Conservation (phyloP, 2,797 vertebrate species). For the Momotus momota region DNA sequence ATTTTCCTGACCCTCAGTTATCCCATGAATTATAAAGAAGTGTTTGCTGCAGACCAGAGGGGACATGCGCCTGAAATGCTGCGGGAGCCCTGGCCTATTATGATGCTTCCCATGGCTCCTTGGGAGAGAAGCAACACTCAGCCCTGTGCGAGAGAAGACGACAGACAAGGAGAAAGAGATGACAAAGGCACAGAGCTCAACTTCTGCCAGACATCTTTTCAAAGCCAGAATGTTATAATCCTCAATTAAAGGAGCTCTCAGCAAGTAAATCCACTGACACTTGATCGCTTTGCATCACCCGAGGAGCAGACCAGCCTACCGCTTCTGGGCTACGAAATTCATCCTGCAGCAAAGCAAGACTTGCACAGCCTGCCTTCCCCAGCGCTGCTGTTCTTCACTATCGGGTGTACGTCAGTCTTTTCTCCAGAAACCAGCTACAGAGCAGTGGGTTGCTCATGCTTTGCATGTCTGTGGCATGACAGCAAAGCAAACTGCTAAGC, state of each 20-base stretch:
- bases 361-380: background rate
- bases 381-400: background rate
- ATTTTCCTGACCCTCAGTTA: background rate
- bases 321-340: background rate
- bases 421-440: background rate
- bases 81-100: background rate
- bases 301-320: background rate
- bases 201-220: background rate
- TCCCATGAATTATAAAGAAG: background rate
- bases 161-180: background rate
- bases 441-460: background rate
- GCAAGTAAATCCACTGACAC: background rate
- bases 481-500: background rate
- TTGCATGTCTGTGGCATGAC: background rate
- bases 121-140: background rate
- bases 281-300: background rate
- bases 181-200: background rate
- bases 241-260: background rate
- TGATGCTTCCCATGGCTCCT: fast-evolving
- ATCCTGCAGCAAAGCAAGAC: background rate
- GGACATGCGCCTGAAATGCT: background rate
- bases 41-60: background rate
- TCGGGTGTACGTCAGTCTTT: background rate
- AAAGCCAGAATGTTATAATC: background rate
- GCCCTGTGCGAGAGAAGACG: fast-evolving